Evolutionary conservation across 2,797 vertebrate species (phyloP).

Genomic region (Avahi laniger): DNA sequence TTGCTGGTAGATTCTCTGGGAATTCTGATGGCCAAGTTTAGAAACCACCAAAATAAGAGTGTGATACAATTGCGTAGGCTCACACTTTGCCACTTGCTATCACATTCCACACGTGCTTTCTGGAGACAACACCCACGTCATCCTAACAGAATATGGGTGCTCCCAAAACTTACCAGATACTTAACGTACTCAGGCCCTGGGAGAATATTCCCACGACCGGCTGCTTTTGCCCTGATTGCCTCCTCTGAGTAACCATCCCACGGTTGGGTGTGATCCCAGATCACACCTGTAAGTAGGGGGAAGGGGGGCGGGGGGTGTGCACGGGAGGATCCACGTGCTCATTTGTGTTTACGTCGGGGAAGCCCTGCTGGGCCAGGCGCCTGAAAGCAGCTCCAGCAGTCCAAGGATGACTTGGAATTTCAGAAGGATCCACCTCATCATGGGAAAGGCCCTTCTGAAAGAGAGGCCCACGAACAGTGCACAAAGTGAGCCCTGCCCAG

Average conservation of each 20-base stretch:
- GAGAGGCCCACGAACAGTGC: not conserved
- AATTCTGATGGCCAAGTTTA: not conserved
- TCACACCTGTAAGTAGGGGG: not conserved
- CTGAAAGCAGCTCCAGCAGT: not conserved
- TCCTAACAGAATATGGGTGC: not conserved
- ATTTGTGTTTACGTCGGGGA: not conserved
- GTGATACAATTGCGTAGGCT: not conserved
- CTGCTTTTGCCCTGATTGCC: not conserved
- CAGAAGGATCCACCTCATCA: too few species aligned
- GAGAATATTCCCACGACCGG: not conserved
- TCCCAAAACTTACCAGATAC: not conserved
- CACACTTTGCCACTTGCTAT: not conserved
- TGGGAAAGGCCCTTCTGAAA: not conserved
- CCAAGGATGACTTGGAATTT: not conserved
- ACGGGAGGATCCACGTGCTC: fast-evolving
- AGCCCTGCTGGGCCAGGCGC: not conserved
- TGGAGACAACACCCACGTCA: constrained; percentile 20
- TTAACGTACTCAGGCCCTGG: not conserved
- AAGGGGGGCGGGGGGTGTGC: not conserved
- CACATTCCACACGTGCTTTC: constrained; percentile 18
- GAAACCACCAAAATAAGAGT: not conserved
- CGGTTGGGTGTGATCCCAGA: not conserved
- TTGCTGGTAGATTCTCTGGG: not conserved
- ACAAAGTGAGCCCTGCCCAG: not conserved
- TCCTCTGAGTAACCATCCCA: not conserved